A percentile compares a stretch with the other conserved stretches of the same genome.
Conservation (phyloP, 2,888 invertebrate genomes). For the Ormyrus rosae region DNA sequence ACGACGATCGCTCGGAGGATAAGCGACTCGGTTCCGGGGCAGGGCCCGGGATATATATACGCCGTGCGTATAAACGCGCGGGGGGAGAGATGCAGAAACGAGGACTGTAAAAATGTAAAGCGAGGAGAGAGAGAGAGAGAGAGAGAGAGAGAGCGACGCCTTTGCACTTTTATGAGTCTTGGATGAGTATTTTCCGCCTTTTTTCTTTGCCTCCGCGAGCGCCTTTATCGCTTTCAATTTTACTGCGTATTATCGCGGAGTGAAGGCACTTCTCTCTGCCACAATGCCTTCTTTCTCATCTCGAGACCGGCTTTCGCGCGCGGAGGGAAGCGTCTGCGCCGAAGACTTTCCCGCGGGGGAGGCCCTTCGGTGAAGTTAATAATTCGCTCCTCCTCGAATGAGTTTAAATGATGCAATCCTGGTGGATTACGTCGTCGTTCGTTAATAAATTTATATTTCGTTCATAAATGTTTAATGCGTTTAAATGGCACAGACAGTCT, state of each 20-base stretch:
- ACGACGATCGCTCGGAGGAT: constrained; percentile 33
- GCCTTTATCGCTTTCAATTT: constrained; percentile 33
- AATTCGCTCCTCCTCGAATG: too few species aligned
- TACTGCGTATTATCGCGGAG: constrained; percentile 43
- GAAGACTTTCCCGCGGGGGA: too few species aligned
- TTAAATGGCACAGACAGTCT: too few species aligned
- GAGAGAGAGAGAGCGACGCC: not conserved
- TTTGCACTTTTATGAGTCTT: constrained; percentile 30
- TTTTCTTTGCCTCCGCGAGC: not conserved
- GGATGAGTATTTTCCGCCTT: constrained; percentile 17
- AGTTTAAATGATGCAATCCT: too few species aligned
- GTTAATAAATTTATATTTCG: too few species aligned
- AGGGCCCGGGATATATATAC: constrained; percentile 18
- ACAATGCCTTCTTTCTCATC: too few species aligned
- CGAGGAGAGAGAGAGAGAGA: not conserved
- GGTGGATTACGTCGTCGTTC: too few species aligned
- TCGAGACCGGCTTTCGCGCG: too few species aligned
- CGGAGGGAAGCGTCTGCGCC: too few species aligned
- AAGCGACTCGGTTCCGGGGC: constrained; percentile 23
- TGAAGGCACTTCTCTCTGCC: constrained; percentile 2
- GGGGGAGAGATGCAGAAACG: constrained; percentile 31
- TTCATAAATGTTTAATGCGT: too few species aligned
- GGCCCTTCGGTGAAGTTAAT: too few species aligned
- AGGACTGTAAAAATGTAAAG: constrained; percentile 48
- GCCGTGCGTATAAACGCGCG: not conserved